Evolutionary conservation across 2,888 invertebrate species (phyloP).

Genomic region (Rapana venosa): DNA sequence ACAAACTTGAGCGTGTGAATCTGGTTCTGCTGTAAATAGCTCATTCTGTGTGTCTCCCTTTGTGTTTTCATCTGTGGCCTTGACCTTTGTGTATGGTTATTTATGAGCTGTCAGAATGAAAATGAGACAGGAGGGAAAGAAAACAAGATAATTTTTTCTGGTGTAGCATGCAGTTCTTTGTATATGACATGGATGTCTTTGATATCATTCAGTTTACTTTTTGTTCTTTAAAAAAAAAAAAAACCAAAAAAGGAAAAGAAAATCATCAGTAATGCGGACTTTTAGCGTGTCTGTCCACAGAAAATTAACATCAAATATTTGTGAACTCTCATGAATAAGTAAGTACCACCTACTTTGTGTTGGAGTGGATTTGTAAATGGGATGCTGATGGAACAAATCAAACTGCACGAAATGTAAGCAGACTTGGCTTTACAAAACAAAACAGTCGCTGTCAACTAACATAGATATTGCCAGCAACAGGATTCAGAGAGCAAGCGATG

Average conservation of each 20-base stretch:
- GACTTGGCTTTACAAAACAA: too few species aligned
- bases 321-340: not conserved
- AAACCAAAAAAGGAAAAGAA: not conserved
- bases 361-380: too few species aligned
- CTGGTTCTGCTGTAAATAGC: not conserved
- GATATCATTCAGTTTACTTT: not conserved
- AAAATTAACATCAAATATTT: not conserved
- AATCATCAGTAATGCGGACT: not conserved
- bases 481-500: too few species aligned
- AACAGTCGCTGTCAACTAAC: too few species aligned
- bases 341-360: too few species aligned
- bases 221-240: not conserved
- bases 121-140: not conserved
- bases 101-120: not conserved
- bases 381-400: too few species aligned
- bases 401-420: too few species aligned
- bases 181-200: not conserved
- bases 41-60: not conserved
- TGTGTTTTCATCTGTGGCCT: conserved; percentile 6
- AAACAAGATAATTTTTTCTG: not conserved
- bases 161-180: not conserved
- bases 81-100: not conserved
- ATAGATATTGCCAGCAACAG: too few species aligned
- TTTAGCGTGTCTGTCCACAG: not conserved
- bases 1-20: not conserved